phyloP scores from a whole-genome alignment of 2,113 vertebrate species.

The Micronisus gabar region DNA sequence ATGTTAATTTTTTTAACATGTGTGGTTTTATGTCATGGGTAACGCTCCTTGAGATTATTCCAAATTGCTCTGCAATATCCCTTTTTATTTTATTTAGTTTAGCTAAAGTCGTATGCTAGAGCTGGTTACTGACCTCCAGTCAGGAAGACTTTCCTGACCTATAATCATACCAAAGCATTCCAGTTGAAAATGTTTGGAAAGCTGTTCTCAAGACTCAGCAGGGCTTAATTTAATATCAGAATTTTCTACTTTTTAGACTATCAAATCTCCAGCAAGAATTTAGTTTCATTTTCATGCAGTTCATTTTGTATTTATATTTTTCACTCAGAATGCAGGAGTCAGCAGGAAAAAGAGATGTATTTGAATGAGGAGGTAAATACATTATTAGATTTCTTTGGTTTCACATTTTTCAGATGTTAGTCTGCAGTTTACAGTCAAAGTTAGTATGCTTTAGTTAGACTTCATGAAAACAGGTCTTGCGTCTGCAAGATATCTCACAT shows the following conservation, averaged over 20 bases:
- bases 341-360: background rate
- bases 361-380: background rate
- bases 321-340: background rate
- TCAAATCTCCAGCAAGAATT: background rate
- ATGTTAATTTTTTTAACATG: background rate
- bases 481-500: background rate
- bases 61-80: background rate
- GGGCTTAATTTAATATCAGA: background rate
- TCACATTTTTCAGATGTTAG: background rate
- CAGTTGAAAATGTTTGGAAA: background rate
- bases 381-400: background rate
- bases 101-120: background rate
- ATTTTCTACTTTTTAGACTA: background rate
- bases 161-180: background rate
- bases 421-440: background rate
- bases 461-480: background rate
- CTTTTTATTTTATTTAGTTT: background rate
- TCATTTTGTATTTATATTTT: background rate
- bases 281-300: background rate
- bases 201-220: background rate
- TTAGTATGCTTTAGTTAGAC: background rate
- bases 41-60: background rate
- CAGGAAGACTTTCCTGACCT: background rate
- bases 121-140: background rate
- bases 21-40: background rate